Base-by-base conservation (phyloP, 2,888 invertebrate genomes). In the Leucania comma region DNA sequence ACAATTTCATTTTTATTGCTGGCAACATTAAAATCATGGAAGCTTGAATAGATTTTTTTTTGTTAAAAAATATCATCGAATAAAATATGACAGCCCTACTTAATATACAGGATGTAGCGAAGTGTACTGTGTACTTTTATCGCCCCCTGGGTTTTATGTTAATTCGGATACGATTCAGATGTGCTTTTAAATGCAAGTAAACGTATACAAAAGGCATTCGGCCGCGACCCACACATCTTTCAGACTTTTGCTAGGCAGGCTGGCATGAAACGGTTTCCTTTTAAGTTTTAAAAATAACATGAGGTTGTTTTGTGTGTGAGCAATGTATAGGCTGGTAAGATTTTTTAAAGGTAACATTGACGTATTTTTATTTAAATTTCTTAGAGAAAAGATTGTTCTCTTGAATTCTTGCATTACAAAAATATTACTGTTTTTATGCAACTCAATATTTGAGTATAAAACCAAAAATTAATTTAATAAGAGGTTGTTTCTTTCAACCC, bases 71-170 rank as follows among this genome's bases (percentile, higher is more conserved):
- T 14, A 14, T 5, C 35, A 24, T 0, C 12, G 26, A 24, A 62
- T 35, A 24, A 8, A 48, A 22, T 50, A 61, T 35, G 84, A n/a
- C 88, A 90, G n/a, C 90, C 90, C 90, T 90, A 65, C 68, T 22
- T 84, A 81, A 82, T 88, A 75, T 83, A 86, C 82, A 85, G 85
- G 66, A 59, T 87, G 88, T 86, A 87, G 70, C 82, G 68, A 83
- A 83, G 78, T 80, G 86, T 84, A 77, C 86, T 85, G 85, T 86
- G 77, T 86, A 86, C 83, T 82, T 89, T 91, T 92, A 90, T 91
- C 89, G 90, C 89, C 87, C 87, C 88, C 84, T 85, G 86, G 87
- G 85, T 80, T 90, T 90, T 90, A 92, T 90, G 91, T 92, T 92
- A 92, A 93, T 92, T 91, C 86, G 82, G 86, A 88, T 88, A 88